Percentiles rank a stretch among this genome's conserved stretches.
Evolutionary conservation across 2,113 vertebrate genomes (phyloP).

Genomic region (Cyphomyrus plagiostoma): DNA sequence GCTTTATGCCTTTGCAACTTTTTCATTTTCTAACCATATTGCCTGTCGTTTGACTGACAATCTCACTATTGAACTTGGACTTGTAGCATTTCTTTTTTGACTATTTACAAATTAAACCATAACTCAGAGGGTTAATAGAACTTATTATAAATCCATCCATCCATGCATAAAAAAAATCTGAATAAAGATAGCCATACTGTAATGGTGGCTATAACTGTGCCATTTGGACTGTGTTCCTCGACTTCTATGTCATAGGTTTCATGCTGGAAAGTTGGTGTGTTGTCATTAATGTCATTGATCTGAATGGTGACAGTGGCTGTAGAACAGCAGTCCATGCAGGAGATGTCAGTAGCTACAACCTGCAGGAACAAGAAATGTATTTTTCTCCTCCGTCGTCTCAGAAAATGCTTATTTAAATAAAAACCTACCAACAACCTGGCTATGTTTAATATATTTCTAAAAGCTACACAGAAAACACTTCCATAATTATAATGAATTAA

Average conservation of each 20-base stretch:
- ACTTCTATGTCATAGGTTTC: slow-evolving; percentile 56
- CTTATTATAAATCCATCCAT: not conserved
- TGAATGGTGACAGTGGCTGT: slow-evolving; percentile 67
- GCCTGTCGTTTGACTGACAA: not conserved
- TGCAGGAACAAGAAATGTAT: slow-evolving; percentile 37
- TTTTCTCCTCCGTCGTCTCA: not conserved
- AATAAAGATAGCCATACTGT: slow-evolving; percentile 54
- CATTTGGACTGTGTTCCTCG: slow-evolving; percentile 59
- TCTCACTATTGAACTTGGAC: not conserved
- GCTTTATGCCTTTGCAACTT: not conserved
- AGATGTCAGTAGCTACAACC: slow-evolving; percentile 72
- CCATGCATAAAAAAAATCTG: not conserved
- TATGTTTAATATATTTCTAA: not conserved
- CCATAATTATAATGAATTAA: not conserved
- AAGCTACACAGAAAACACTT: not conserved
- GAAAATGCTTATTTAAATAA: not conserved
- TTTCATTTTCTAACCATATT: not conserved
- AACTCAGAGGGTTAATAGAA: not conserved
- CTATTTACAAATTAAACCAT: not conserved
- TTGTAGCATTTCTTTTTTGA: not conserved
- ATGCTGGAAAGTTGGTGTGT: slow-evolving; percentile 66
- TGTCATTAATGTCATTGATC: slow-evolving; percentile 77
- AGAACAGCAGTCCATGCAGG: slow-evolving; percentile 32
- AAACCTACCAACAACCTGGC: not conserved
- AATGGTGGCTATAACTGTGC: slow-evolving; percentile 52